Evolutionary conservation across 2,113 vertebrate species (phyloP).

Genomic region (Martes martes): DNA sequence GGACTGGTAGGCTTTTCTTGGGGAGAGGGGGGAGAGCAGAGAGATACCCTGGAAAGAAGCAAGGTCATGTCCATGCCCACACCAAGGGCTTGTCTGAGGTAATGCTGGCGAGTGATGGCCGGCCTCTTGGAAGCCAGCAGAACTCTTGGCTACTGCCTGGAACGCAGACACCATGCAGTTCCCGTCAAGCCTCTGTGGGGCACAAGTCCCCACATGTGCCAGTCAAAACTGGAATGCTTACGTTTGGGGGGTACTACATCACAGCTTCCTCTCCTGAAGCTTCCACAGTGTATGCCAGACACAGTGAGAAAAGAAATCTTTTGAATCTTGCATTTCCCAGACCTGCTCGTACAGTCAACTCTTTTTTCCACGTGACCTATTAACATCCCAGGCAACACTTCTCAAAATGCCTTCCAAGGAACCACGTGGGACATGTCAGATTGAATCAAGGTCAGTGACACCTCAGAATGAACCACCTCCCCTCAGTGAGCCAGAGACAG

Average conservation of each 20-base stretch:
- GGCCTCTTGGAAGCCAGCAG: background rate
- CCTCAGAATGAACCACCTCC: background rate
- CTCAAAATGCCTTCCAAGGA: background rate
- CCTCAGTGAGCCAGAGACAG: background rate
- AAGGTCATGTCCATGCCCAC: background rate
- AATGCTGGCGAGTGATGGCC: too few species aligned
- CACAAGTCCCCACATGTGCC: background rate
- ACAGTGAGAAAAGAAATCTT: background rate
- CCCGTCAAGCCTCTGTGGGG: background rate
- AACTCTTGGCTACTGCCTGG: background rate
- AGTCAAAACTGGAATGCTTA: background rate
- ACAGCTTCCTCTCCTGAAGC: background rate
- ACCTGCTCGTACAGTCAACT: fast-evolving
- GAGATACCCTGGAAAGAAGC: background rate
- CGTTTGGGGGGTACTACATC: fast-evolving
- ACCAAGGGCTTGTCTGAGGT: too few species aligned
- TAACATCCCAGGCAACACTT: background rate
- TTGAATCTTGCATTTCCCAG: background rate
- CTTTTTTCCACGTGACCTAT: fast-evolving
- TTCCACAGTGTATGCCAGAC: fast-evolving
- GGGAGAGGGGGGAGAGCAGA: too few species aligned
- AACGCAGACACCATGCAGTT: background rate
- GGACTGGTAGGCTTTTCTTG: background rate
- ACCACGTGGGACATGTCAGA: background rate
- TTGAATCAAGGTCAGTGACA: background rate